Conservation (phyloP, 2,888 invertebrate genomes). For the Acrobasis repandana region DNA sequence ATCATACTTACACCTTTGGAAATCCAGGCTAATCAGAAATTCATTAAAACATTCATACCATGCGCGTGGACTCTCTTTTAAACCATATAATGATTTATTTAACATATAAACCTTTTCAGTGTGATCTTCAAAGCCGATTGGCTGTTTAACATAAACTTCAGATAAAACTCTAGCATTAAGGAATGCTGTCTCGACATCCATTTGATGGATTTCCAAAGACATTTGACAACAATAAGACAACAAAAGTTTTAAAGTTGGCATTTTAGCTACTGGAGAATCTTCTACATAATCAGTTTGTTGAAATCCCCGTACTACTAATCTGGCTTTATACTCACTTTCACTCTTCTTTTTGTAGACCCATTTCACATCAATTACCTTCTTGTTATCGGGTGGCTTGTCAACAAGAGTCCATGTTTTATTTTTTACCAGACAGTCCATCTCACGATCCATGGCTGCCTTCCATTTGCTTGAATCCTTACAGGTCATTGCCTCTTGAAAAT, state of each 20-base stretch:
- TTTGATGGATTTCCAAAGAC: slow-evolving; percentile 31
- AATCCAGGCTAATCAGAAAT: neutral
- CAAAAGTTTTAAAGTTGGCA: slow-evolving; percentile 45
- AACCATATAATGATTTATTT: slow-evolving; percentile 39
- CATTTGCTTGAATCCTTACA: slow-evolving; percentile 35
- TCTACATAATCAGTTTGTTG: slow-evolving; percentile 30
- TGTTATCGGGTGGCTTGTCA: slow-evolving; percentile 37
- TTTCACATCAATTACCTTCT: slow-evolving; percentile 43
- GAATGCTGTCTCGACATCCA: slow-evolving; percentile 43
- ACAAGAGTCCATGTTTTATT: slow-evolving; percentile 47
- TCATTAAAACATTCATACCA: neutral
- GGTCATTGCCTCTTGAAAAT: slow-evolving; percentile 42
- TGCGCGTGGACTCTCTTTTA: neutral
- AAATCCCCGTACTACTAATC: slow-evolving; percentile 31
- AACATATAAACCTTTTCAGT: slow-evolving; percentile 43
- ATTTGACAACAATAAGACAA: slow-evolving; percentile 39
- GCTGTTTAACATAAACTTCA: slow-evolving; percentile 43
- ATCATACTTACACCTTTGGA: neutral
- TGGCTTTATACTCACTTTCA: slow-evolving; percentile 36
- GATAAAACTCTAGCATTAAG: slow-evolving; percentile 36
- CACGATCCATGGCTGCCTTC: slow-evolving; percentile 41
- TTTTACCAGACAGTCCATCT: slow-evolving; percentile 41
- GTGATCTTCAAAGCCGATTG: slow-evolving; percentile 39
- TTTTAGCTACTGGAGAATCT: slow-evolving; percentile 38
- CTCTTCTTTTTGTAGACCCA: slow-evolving; percentile 44